Base-by-base conservation (phyloP, 2,888 invertebrate genomes). In the Liodrosophila aerea region DNA sequence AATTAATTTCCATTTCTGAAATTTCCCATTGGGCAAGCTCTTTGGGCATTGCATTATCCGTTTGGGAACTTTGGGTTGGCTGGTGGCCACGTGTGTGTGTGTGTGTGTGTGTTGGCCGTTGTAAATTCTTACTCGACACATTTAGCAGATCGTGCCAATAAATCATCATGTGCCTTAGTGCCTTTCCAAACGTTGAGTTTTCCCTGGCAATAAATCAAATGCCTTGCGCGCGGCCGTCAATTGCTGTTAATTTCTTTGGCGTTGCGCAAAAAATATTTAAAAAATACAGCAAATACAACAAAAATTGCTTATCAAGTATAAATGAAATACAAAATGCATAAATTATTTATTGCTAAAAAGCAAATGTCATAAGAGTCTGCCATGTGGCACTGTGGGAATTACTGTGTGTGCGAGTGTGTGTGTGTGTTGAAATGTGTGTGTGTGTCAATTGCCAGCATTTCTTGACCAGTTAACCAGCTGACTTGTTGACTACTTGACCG, bases 291-390 rank as follows among this genome's bases (percentile, higher is more conserved):
- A 58, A 57, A 58, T 52, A 52, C 33, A 49, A 50, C 46, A 47
- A 16, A 39, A 61, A 53, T 46, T 50, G 53, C 27, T 37, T 53
- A 43, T 34, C 40, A 39, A 39, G 43, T 33, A 37, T 46, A 29
- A 51, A 51, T 46, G 50, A 43, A 70, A 45, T 51, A 60, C 52
- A 71, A 76, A 76, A 73, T 72, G 68, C 72, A 81, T 84, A 82
- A 81, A 74, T 81, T 64, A 78, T 84, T 84, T 74, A 81, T 77
- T 76, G 77, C 85, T 74, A 77, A 84, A 84, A 77, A 78, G 65
- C 85, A 77, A 84, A 84, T 78, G 78, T 81, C 85, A 78, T 78
- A 78, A 76, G 62, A 60, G 73, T 69, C 50, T 49, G 57, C 45
- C 53, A 49, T 39, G 47, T 64, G 68, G 65, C 31, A 61, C 49